These are phyloP conservation scores for Hormiphora californensis DNA, from an alignment of 37 sponge, comb jelly and placozoan genomes.

Conservation along the genomic window DNA sequence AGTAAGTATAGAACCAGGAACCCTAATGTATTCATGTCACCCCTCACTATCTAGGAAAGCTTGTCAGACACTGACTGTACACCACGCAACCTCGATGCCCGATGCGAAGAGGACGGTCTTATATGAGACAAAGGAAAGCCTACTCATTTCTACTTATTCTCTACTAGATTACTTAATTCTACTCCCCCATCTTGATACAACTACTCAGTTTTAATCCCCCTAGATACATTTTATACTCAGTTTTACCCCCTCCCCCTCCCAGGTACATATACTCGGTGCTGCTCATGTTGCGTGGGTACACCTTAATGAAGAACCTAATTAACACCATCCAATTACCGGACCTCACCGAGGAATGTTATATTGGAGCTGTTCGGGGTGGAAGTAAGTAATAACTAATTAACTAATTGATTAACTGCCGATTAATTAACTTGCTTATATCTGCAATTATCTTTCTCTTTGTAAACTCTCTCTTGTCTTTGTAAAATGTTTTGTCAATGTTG, in stretches of 20 bases:
- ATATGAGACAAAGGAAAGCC: too few species aligned
- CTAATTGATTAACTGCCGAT: not conserved
- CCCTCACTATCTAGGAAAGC: too few species aligned
- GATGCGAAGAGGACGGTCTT: too few species aligned
- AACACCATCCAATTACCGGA: not conserved
- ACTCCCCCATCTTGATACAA: not conserved
- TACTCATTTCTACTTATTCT: too few species aligned
- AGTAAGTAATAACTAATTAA: not conserved
- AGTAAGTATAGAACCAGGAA: slow-evolving; percentile 17
- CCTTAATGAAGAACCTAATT: not conserved
- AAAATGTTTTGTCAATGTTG: too few species aligned
- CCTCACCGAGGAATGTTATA: slow-evolving; percentile 17
- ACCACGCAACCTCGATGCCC: too few species aligned
- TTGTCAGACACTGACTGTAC: too few species aligned
- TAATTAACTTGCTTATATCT: too few species aligned
- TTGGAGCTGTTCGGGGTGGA: slow-evolving; percentile 43
- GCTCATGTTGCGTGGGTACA: slow-evolving; percentile 30
- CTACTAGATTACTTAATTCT: not conserved
- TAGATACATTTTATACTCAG: not conserved
- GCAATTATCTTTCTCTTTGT: too few species aligned
- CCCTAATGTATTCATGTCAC: too few species aligned
- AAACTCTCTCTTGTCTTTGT: too few species aligned
- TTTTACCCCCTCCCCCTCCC: not conserved
- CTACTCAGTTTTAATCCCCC: not conserved
- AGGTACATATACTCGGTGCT: slow-evolving; percentile 8